These are phyloP conservation scores for Apodemus sylvaticus DNA, from an alignment of 2,113 vertebrate genomes.

Conservation along the genomic window DNA sequence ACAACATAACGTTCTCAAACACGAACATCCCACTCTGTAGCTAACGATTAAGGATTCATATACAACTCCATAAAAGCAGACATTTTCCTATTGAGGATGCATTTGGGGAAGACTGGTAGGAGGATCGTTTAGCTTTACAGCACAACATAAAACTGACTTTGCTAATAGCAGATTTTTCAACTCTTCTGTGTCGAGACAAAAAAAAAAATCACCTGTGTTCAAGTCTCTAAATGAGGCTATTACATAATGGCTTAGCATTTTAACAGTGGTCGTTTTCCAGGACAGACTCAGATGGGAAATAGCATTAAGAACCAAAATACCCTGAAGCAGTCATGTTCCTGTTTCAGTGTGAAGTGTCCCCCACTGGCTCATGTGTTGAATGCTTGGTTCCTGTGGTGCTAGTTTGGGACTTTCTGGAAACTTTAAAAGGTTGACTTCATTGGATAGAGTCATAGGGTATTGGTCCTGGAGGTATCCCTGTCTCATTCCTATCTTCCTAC, in stretches of 20 bases:
- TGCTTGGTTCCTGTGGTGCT: neutral
- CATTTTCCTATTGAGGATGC: neutral
- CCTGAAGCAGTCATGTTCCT: neutral
- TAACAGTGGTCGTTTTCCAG: neutral
- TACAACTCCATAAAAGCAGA: slow-evolving; percentile 2
- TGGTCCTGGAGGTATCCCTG: neutral
- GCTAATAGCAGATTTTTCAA: slow-evolving; percentile 31
- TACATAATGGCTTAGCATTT: neutral
- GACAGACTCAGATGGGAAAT: neutral
- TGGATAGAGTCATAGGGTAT: neutral
- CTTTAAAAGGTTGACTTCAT: neutral
- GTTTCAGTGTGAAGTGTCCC: neutral
- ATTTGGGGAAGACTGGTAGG: neutral
- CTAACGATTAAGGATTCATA: neutral
- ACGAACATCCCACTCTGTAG: neutral
- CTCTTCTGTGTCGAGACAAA: slow-evolving; percentile 31
- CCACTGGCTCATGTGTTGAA: neutral
- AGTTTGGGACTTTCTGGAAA: neutral
- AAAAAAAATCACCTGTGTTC: slow-evolving; percentile 12
- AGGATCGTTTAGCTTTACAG: slow-evolving; percentile 8
- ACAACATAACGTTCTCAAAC: neutral
- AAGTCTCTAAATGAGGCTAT: slow-evolving; percentile 16
- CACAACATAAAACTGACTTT: slow-evolving; percentile 18
- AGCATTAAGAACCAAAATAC: neutral
- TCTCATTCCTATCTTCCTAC: neutral